Evolutionary conservation across 2,797 vertebrate species (phyloP).

Genomic region (Pteropus rufus): DNA sequence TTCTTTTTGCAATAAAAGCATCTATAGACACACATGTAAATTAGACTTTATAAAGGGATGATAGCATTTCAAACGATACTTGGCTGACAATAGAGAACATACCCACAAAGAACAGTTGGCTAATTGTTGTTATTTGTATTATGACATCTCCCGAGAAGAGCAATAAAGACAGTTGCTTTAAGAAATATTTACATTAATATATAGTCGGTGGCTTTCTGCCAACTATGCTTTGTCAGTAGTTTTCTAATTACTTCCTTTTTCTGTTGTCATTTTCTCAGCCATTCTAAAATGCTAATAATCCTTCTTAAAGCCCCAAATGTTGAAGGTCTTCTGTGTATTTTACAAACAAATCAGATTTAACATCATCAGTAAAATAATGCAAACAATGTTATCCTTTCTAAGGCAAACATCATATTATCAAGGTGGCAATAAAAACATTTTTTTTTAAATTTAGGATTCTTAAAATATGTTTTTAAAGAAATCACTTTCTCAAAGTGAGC

Average conservation of each 20-base stretch:
- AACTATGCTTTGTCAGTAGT: conserved; percentile 59
- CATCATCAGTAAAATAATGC: conserved; percentile 55
- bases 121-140: conserved; percentile 62
- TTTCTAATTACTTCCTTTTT: conserved; percentile 61
- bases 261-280: conserved; percentile 44
- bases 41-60: not conserved
- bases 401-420: not conserved
- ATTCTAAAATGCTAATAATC: conserved; percentile 72
- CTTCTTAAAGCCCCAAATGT: conserved; percentile 41
- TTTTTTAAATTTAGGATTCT: conserved; percentile 32
- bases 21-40: not conserved
- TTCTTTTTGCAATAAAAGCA: conserved; percentile 6
- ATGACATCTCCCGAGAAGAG: conserved; percentile 54
- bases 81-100: conserved; percentile 10
- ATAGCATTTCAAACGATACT: conserved; percentile 36
- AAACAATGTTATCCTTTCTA: conserved; percentile 56
- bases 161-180: conserved; percentile 67
- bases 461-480: not conserved
- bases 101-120: conserved; percentile 47
- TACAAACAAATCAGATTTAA: conserved; percentile 70
- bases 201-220: conserved; percentile 59
- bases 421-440: conserved; percentile 40
- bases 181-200: conserved; percentile 73
- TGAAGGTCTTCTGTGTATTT: conserved; percentile 67
- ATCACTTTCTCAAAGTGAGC: not conserved